Base-by-base conservation (phyloP, 2,113 vertebrate species). In the Merops nubicus region DNA sequence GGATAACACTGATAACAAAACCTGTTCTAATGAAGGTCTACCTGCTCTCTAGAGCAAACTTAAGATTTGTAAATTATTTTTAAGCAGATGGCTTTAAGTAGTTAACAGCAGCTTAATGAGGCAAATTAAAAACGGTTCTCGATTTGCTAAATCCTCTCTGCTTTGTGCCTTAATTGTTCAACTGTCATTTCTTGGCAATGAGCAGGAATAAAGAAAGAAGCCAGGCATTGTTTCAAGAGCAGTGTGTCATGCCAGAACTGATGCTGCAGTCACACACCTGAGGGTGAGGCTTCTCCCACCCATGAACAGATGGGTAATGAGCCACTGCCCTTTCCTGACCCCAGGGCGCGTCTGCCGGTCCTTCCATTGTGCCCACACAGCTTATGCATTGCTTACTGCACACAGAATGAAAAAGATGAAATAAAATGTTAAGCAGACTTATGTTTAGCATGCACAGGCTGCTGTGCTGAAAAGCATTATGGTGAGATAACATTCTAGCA, bases 1-100 rank as follows among this genome's bases (percentile, higher is more conserved):
- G 92, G 76, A 81, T 54, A 87, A 70, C 60, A 47, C 70, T 81
- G 91, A 89, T 91, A 97, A 96, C 16, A 45, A 86, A 95, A 78
- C 42, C 69, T 77, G 23, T 50, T 92, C 47, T 92, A 95, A 87
- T 56, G 86, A 95, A 96, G 21, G 26, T 45, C 76, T 89, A 91
- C 91, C 89, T 96, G 83, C 76, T 97, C 96, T 91, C 94, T 15
- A 63, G 92, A 70, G 95, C 59, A 67, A 95, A 84, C 26, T 77
- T 74, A 45, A 65, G 83, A 83, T 54, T 72, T 10, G 38, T 33
- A 86, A 91, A 97, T 91, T 91, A 91, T 95, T 96, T 95, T 93
- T 93, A 95, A 93, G 87, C 91, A 96, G 95, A 91, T 95, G 89
- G 92, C 64, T 88, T 95, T 84, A 96, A 86, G 89, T 40, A 95